Evolutionary conservation across 2,797 vertebrate genomes (phyloP).

Genomic region (Sebastes steindachneri): DNA sequence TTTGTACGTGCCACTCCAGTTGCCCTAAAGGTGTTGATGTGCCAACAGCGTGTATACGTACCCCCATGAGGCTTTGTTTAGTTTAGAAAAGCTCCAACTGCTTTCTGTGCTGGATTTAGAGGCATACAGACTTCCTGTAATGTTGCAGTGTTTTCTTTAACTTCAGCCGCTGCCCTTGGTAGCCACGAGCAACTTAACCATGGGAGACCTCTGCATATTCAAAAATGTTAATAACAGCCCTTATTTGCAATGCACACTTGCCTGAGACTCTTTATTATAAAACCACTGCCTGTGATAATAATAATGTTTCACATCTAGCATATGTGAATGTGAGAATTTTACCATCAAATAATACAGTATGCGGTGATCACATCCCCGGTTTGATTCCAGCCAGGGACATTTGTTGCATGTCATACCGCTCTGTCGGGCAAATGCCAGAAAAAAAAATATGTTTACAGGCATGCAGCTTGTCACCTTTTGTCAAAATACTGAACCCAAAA

Average conservation of each 20-base stretch:
- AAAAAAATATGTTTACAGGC: too few species aligned
- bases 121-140: background rate
- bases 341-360: rapidly evolving
- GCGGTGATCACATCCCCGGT: background rate
- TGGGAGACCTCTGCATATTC: background rate
- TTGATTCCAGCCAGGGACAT: background rate
- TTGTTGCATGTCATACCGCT: background rate
- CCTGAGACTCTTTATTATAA: background rate
- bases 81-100: background rate
- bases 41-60: background rate
- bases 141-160: background rate
- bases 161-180: conserved; percentile 2
- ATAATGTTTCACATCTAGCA: background rate
- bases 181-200: conserved; percentile 11
- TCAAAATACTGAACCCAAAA: rapidly evolving
- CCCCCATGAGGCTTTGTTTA: background rate
- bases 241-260: conserved; percentile 7
- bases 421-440: background rate
- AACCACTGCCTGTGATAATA: background rate
- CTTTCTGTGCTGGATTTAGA: background rate
- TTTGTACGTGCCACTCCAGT: conserved; percentile 15
- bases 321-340: background rate
- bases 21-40: background rate
- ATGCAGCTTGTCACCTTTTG: too few species aligned
- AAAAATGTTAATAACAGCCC: conserved; percentile 10